These are phyloP conservation scores for Harpalus rubripes DNA, from an alignment of 2,888 invertebrate genomes.

Conservation along the genomic window DNA sequence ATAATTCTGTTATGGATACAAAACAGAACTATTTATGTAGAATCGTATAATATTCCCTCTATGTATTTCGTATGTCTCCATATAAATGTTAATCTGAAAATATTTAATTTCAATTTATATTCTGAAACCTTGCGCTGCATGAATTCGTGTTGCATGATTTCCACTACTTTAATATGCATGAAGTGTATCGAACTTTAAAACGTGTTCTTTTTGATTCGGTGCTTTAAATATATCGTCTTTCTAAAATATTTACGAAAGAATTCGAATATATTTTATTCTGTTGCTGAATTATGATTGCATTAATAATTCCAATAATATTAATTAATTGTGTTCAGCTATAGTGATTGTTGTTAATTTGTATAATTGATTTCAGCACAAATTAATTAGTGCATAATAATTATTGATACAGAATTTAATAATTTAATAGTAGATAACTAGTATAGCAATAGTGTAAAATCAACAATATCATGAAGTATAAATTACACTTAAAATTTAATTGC, in stretches of 20 bases:
- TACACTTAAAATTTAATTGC: no score
- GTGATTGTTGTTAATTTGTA: not conserved
- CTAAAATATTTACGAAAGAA: not conserved
- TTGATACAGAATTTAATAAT: not conserved
- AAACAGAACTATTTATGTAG: not conserved
- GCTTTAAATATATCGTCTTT: not conserved
- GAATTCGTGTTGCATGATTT: conserved; percentile 31
- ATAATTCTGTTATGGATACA: not conserved
- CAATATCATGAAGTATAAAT: no score
- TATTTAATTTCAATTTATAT: conserved; percentile 52
- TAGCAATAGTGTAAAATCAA: not conserved
- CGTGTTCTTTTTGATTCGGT: conserved; percentile 39
- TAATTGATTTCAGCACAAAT: not conserved
- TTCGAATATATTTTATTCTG: not conserved
- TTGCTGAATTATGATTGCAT: not conserved
- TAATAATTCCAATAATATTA: not conserved
- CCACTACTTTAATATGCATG: conserved; percentile 54
- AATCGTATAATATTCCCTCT: not conserved
- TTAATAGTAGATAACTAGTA: not conserved
- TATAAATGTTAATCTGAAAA: conserved; percentile 53
- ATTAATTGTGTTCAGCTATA: not conserved
- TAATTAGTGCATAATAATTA: not conserved
- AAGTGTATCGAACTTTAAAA: conserved; percentile 34
- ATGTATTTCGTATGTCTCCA: conserved; percentile 19
- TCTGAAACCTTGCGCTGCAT: conserved; percentile 43